These are phyloP conservation scores for Ispidina lecontei DNA, from an alignment of 2,797 vertebrate genomes.

Conservation along the genomic window DNA sequence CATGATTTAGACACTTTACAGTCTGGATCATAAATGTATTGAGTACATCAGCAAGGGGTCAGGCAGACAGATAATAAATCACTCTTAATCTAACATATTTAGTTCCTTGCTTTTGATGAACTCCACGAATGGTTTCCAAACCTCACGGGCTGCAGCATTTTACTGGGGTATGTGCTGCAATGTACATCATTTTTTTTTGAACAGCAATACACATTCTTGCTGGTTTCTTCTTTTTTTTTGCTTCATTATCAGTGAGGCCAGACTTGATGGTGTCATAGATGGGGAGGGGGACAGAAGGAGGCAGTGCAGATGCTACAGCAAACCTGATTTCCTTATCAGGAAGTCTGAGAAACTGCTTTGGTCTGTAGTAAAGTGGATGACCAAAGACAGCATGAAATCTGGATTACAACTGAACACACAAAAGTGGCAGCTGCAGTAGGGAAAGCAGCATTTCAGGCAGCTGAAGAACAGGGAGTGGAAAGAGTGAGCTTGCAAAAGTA, in stretches of 20 bases:
- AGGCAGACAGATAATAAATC: background rate
- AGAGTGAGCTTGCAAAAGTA: conserved; percentile 8
- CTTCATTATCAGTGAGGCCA: conserved; percentile 6
- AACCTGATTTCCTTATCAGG: background rate
- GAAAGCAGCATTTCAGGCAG: background rate
- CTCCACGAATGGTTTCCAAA: background rate
- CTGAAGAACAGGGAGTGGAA: background rate
- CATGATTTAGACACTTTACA: background rate
- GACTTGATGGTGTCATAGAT: background rate
- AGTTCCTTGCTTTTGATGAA: background rate
- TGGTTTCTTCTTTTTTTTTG: background rate
- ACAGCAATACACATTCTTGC: background rate
- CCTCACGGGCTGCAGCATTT: background rate
- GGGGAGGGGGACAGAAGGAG: background rate
- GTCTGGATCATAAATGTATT: conserved; percentile 11
- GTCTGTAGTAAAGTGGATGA: conserved; percentile 20
- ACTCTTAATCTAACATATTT: background rate
- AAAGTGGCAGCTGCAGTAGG: background rate
- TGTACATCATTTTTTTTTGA: background rate
- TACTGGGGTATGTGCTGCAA: background rate
- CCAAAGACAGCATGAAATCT: conserved; percentile 2
- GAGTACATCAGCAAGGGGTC: background rate
- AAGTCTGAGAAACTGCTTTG: background rate
- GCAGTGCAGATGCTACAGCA: background rate
- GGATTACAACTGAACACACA: conserved; percentile 30